phyloP scores from a whole-genome alignment of 2,888 invertebrate species.

The Machimus rusticus region DNA sequence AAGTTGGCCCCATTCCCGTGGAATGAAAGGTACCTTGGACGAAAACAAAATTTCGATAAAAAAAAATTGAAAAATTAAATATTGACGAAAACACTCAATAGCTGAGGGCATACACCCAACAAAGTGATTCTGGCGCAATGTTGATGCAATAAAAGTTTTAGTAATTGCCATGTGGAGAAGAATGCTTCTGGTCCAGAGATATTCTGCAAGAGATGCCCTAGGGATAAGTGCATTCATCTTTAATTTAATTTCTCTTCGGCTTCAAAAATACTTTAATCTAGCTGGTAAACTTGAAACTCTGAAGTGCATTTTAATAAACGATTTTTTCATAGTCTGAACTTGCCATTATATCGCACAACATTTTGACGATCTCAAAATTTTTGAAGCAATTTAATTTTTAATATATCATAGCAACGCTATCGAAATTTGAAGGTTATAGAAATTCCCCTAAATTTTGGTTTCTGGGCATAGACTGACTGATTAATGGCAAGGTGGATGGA shows the following conservation, averaged over 20 bases:
- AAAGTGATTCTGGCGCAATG: background rate
- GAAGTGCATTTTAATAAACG: too few relatives aligned
- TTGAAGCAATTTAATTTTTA: too few relatives aligned
- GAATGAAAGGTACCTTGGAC: background rate
- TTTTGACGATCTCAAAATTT: too few relatives aligned
- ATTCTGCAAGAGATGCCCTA: background rate
- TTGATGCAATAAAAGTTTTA: background rate
- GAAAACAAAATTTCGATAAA: background rate
- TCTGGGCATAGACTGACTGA: too few relatives aligned
- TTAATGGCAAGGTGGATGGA: too few relatives aligned
- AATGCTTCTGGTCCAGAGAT: background rate
- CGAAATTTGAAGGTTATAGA: too few relatives aligned
- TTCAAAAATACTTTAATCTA: background rate
- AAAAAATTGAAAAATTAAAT: slow-evolving; percentile 23
- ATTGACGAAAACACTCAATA: background rate
- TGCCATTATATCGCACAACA: too few relatives aligned
- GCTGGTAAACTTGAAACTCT: too few relatives aligned
- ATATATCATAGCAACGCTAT: too few relatives aligned
- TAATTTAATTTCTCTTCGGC: background rate
- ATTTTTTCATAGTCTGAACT: too few relatives aligned
- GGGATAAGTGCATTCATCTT: background rate
- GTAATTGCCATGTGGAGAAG: background rate
- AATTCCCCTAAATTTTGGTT: too few relatives aligned
- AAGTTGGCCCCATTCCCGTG: background rate
- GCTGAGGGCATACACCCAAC: background rate